Base-by-base conservation (phyloP, 2,888 invertebrate species). In the Ophioninae sp. region DNA sequence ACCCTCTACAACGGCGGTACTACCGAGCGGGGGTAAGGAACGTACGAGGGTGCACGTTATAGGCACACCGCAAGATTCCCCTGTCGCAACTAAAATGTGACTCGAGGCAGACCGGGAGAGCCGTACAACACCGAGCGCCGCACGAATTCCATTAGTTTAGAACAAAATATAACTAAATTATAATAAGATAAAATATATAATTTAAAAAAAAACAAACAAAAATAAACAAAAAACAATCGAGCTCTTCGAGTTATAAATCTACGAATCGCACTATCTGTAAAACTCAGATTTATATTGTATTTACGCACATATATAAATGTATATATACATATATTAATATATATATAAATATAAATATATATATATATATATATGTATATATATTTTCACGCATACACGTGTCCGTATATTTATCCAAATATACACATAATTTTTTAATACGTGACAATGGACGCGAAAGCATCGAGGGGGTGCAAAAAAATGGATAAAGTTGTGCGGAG, bases 21-120 rank as follows among this genome's bases (percentile, higher is more conserved):
- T 73, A 81, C 84, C 74, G 82, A 85, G 82, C 85, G 84, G 86
- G 85, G 85, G 85, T 82, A 85, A 85, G 41, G 82, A 81, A 72
- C 82, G 85, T 83, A 87, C 82, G 84, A 88, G 84, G 82, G 88
- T 89, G 87, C 82, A 86, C 86, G 85, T 87, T 41, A 41, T 41
- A 89, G 87, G 88, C 87, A 86, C 88, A 88, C 86, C 88, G 88
- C 85, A 89, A 20, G 39, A 67, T 76, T 23, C 81, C 88, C 88
- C 87, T 88, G 87, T 88, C 86, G 87, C 82, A 82, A 88, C 87
- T 90, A 90, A 89, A 90, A 90, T 90, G 90, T 90, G 91, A 90
- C 89, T 90, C 89, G 90, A 87, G 86, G 87, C 86, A 88, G 87
- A 88, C 85, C 87, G 90, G 86, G 88, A 86, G 87, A 86, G 85